Base-by-base conservation (phyloP, 2,113 vertebrate genomes). In the Raja brachyura region DNA sequence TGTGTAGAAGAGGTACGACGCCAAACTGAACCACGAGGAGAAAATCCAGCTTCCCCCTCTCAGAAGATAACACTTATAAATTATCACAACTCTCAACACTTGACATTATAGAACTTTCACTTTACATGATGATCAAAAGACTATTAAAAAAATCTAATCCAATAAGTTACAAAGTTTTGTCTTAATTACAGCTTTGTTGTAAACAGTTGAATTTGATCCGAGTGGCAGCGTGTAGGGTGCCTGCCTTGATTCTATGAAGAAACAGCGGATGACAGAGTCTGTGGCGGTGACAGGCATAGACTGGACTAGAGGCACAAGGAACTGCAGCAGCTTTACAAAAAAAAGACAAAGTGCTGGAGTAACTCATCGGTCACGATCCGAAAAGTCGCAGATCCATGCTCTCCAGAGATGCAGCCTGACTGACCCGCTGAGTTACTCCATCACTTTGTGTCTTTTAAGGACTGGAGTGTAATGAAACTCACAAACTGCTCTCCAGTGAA, bases 121-220 rank as follows among this genome's bases (percentile, higher is more conserved):
- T 95, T 95, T 95, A 96, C 94, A 96, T 95, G 93, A 95, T 97
- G 95, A 95, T 96, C 97, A 96, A 97, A 48, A 96, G 96, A 28
- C 39, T 81, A 95, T 73, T 94, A 94, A 96, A 96, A 94, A 75
- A 73, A 93, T 93, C 79, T 76, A 90, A 93, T 93, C 94, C 95
- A 96, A 96, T 96, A 97, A 97, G 97, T 97, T 97, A 97, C 94
- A 94, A 92, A 73, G 90, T 92, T 90, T 92, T 92, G 66, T 92
- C 90, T 97, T 97, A 96, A 95, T 96, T 96, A 97, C 95, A 96
- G 96, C 90, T 4, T 92, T 97, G 96, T 95, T 97, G 97, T 97
- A 96, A 97, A 97, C 97, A 97, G 96, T 95, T 95, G 96, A 96
- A 97, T 96, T 96, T 95, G 94, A 97, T 97, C 96, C 94, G 95